Evolutionary conservation across 1,140 invertebrate genomes (phyloP).

Genomic region (Orius laevigatus): DNA sequence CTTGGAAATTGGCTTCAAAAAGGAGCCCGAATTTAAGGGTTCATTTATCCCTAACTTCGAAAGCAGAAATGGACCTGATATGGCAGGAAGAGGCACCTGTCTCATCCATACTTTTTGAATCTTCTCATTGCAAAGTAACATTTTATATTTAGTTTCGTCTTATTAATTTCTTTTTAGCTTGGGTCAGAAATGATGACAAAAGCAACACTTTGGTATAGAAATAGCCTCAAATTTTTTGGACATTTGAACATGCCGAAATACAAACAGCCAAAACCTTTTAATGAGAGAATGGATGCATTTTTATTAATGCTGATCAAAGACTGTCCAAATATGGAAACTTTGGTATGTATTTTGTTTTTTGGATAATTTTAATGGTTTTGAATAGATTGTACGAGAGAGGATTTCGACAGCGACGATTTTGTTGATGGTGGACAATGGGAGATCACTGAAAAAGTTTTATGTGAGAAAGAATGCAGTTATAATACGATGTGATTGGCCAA

Average conservation of each 20-base stretch:
- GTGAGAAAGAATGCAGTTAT: constrained; percentile 57
- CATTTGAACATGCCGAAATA: constrained; percentile 45
- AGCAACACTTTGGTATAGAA: constrained; percentile 39
- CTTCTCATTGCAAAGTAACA: constrained; percentile 29
- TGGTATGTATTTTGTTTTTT: constrained; percentile 30
- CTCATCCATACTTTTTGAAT: constrained; percentile 30
- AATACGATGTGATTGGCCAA: constrained; percentile 50
- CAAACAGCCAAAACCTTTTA: constrained; percentile 39
- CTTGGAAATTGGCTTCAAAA: constrained; percentile 27
- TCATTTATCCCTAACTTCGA: constrained; percentile 25
- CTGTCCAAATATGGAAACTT: constrained; percentile 43
- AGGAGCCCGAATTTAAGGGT: constrained; percentile 26
- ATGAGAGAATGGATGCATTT: constrained; percentile 43
- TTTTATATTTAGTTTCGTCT: background rate
- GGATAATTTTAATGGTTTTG: constrained; percentile 10
- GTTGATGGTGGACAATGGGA: constrained; percentile 46
- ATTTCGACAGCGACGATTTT: constrained; percentile 65
- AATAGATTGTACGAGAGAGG: constrained; percentile 54
- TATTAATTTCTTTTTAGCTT: constrained; percentile 27
- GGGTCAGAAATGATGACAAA: constrained; percentile 30
- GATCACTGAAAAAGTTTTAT: constrained; percentile 43
- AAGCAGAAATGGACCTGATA: constrained; percentile 26
- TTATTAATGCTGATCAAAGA: constrained; percentile 40
- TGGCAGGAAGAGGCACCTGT: constrained; percentile 36
- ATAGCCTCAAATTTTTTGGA: constrained; percentile 37